Conservation (phyloP, 2,888 invertebrate species). For the Andrena chrysosceles region DNA sequence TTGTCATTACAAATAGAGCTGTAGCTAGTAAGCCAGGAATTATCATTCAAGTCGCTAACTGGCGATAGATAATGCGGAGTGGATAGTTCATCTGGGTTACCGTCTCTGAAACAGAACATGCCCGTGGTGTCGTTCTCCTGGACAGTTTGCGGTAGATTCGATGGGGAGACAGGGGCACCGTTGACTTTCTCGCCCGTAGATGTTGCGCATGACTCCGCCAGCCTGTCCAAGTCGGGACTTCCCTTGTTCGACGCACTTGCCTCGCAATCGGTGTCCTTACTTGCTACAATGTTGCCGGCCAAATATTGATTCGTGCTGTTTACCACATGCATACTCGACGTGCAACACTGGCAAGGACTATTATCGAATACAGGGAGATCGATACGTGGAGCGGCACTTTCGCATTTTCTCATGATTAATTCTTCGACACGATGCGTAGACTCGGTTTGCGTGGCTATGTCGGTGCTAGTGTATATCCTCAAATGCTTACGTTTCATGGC, state of each 20-base stretch:
- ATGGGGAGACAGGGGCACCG: no score
- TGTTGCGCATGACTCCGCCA: slow-evolving; percentile 4
- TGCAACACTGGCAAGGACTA: slow-evolving; percentile 40
- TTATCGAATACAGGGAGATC: slow-evolving; percentile 41
- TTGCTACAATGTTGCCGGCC: slow-evolving; percentile 36
- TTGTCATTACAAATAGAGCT: not conserved
- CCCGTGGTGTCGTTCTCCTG: no score
- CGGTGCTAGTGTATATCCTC: not conserved
- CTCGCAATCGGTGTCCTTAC: not conserved
- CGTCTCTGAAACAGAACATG: no score
- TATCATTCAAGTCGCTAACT: not conserved
- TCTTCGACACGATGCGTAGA: not conserved
- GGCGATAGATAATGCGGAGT: no score
- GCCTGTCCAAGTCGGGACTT: not conserved
- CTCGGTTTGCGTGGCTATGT: slow-evolving; percentile 24
- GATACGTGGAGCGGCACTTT: slow-evolving; percentile 41
- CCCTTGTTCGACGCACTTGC: not conserved
- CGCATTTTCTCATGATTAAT: slow-evolving; percentile 15
- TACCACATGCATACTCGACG: slow-evolving; percentile 40
- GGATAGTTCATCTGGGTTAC: no score
- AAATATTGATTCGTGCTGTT: slow-evolving; percentile 61
- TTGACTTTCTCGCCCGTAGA: not conserved
- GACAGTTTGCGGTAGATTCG: not conserved
- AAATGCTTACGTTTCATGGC: slow-evolving; percentile 69
- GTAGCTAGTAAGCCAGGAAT: not conserved